A percentile compares a stretch with the other conserved stretches of the same genome.
Conservation (phyloP, 2,113 vertebrate species). For the Geothlypis trichas region DNA sequence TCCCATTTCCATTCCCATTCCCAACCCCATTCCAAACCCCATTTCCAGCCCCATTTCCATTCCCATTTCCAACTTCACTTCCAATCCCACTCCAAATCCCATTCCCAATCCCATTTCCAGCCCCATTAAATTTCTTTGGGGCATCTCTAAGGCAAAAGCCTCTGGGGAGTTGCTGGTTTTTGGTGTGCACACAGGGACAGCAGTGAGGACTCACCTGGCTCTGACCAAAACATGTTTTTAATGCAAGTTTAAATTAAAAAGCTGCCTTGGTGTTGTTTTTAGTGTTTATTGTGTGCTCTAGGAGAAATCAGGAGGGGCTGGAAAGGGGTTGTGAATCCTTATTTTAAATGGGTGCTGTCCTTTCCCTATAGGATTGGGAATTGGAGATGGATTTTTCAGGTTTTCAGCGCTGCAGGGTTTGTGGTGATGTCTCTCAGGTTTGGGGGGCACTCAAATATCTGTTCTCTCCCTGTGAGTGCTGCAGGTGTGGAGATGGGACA, state of each 20-base stretch:
- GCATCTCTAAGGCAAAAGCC: not conserved
- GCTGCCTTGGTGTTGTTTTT: not conserved
- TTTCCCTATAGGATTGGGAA: not conserved
- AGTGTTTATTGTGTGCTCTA: fast-evolving
- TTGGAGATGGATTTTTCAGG: not conserved
- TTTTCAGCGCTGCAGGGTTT: fast-evolving
- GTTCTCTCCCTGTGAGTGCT: not conserved
- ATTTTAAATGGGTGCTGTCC: not conserved
- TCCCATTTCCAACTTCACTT: too few species aligned
- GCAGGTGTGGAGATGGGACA: not conserved
- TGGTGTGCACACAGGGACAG: not conserved
- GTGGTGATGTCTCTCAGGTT: fast-evolving
- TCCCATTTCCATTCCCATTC: too few species aligned
- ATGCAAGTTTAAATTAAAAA: not conserved
- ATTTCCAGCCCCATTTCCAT: not conserved
- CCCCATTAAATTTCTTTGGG: not conserved
- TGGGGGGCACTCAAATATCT: too few species aligned
- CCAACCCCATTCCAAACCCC: not conserved
- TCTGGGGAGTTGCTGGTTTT: not conserved
- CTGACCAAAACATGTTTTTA: not conserved
- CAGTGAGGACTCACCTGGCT: not conserved
- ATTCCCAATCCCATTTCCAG: not conserved
- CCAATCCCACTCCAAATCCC: too few species aligned
- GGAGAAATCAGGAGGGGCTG: not conserved
- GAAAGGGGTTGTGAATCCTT: not conserved